Conservation (phyloP, 1,140 invertebrate genomes). For the Marisa cornuarietis region DNA sequence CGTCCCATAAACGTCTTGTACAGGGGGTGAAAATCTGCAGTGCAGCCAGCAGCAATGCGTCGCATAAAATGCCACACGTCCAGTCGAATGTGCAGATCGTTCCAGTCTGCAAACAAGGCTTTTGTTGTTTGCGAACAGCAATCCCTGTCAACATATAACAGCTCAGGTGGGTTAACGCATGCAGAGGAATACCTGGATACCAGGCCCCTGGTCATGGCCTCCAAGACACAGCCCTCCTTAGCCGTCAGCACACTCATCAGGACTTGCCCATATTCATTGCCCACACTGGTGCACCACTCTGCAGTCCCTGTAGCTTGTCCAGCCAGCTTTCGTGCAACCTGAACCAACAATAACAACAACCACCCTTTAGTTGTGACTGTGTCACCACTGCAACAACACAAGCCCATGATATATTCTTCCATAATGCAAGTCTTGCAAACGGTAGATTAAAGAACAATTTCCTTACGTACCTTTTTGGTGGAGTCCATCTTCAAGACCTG, state of each 20-base stretch:
- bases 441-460: too few species aligned
- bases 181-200: constrained; percentile 18
- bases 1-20: constrained; percentile 39
- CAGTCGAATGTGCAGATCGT: constrained; percentile 31
- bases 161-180: constrained; percentile 4
- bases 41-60: constrained; percentile 30
- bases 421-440: too few species aligned
- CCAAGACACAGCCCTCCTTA: constrained; percentile 25
- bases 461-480: too few species aligned
- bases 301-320: constrained; percentile 28
- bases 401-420: neutral
- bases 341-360: neutral
- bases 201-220: constrained; percentile 25
- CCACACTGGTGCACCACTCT: constrained; percentile 33
- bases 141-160: constrained; percentile 31
- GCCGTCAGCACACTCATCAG: constrained; percentile 34
- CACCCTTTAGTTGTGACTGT: neutral
- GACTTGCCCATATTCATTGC: constrained; percentile 34
- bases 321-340: constrained; percentile 32
- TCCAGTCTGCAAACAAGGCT: constrained; percentile 23
- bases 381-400: neutral
- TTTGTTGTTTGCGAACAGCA: constrained; percentile 24
- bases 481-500: too few species aligned
- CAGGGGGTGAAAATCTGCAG: constrained; percentile 40
- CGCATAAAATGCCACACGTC: constrained; percentile 55